Evolutionary conservation across 1,140 invertebrate genomes (phyloP).

Genomic region (Drosophila jambulina): DNA sequence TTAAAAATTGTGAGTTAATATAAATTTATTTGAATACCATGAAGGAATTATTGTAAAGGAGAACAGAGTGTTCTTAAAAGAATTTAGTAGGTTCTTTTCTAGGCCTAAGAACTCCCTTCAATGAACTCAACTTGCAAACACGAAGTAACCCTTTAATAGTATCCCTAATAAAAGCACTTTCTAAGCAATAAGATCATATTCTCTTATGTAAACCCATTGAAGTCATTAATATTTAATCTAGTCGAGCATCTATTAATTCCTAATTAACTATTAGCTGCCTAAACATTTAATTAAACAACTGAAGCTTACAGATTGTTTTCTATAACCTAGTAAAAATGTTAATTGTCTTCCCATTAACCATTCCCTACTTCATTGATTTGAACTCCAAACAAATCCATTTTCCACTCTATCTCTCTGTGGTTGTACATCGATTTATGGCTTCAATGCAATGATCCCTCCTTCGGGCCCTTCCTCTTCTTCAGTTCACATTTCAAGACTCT

Average conservation of each 20-base stretch:
- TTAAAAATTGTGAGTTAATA: neutral
- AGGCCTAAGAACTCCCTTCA: neutral
- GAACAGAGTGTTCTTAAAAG: neutral
- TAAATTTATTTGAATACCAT: neutral
- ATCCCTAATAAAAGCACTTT: no score
- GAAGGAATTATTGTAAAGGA: no score
- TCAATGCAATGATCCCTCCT: neutral
- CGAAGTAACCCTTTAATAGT: neutral
- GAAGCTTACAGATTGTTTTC: neutral
- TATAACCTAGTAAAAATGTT: neutral
- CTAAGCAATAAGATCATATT: no score
- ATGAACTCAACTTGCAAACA: neutral
- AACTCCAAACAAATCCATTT: conserved; percentile 10
- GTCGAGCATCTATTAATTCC: neutral
- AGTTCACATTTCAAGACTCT: conserved; percentile 2
- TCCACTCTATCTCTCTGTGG: neutral
- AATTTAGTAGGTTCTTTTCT: neutral
- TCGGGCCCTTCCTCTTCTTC: neutral
- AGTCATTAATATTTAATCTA: neutral
- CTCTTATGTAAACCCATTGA: neutral
- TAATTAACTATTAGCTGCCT: neutral
- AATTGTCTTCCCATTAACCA: neutral
- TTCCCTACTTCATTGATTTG: neutral
- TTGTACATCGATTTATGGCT: conserved; percentile 21
- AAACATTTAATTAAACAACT: neutral